Evolutionary conservation across 2,113 vertebrate species (phyloP).

Genomic region (Dicentrarchus labrax): DNA sequence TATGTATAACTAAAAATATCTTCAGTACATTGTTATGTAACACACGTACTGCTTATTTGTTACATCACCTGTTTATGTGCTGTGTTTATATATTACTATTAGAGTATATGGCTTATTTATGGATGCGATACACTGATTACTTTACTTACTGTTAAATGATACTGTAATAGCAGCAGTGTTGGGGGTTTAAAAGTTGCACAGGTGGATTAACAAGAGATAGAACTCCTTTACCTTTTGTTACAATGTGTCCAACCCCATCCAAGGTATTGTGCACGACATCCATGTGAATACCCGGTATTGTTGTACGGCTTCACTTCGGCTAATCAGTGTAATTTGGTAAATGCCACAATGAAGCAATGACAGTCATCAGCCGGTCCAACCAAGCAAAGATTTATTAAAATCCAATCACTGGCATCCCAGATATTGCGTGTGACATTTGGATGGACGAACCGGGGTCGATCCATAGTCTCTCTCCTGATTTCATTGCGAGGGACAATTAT

Average conservation of each 20-base stretch:
- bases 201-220: neutral
- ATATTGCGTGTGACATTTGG: constrained; percentile 49
- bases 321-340: constrained; percentile 36
- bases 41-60: no score
- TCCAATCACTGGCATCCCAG: constrained; percentile 37
- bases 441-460: constrained; percentile 22
- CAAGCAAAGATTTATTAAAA: constrained; percentile 56
- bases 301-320: neutral
- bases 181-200: neutral
- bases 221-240: neutral
- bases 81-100: neutral
- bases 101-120: neutral
- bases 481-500: constrained; percentile 32
- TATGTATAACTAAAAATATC: no score
- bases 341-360: constrained; percentile 39
- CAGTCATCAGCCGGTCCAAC: neutral
- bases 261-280: neutral
- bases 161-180: no score
- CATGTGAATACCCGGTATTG: constrained; percentile 9
- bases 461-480: constrained; percentile 23
- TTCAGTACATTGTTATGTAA: neutral
- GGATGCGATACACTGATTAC: neutral
- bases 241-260: neutral
- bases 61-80: neutral
- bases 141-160: neutral